Evolutionary conservation across 2,888 invertebrate genomes (phyloP).

Genomic region (Sussaba pulchella): DNA sequence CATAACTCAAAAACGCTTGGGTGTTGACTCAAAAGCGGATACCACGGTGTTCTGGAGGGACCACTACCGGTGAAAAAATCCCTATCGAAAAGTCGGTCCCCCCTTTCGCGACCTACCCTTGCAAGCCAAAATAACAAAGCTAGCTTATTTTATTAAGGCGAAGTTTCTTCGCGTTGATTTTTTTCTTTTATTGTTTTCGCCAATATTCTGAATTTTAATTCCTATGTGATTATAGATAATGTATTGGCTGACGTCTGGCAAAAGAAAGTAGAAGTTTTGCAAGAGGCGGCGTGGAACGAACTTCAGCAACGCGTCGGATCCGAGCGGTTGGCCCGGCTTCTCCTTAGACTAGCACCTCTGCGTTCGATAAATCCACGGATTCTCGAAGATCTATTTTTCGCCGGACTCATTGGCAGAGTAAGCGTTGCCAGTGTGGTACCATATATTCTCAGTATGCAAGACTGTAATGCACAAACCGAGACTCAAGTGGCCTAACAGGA

Average conservation of each 20-base stretch:
- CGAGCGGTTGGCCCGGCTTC: conserved; percentile 87
- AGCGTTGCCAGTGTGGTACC: conserved; percentile 98
- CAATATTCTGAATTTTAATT: neutral
- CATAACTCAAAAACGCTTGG: no score
- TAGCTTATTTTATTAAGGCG: no score
- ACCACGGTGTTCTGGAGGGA: no score
- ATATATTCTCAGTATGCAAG: conserved; percentile 90
- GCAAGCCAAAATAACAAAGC: no score
- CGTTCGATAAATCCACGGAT: conserved; percentile 90
- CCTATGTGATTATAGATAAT: conserved; percentile 75
- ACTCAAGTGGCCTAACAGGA: conserved; percentile 81
- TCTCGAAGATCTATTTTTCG: conserved; percentile 96
- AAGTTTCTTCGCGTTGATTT: neutral
- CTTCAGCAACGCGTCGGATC: conserved; percentile 85
- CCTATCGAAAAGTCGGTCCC: no score
- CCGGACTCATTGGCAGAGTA: conserved; percentile 95
- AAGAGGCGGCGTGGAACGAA: conserved; percentile 85
- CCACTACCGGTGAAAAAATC: no score
- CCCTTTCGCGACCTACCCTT: no score
- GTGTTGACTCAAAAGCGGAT: no score
- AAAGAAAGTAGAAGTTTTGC: conserved; percentile 85
- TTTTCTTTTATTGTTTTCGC: conserved; percentile 3
- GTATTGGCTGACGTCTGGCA: conserved; percentile 81
- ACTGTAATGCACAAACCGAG: conserved; percentile 82
- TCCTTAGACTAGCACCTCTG: conserved; percentile 90